phyloP scores from a whole-genome alignment of 2,113 vertebrate genomes.

The Cyprinodon tularosa region DNA sequence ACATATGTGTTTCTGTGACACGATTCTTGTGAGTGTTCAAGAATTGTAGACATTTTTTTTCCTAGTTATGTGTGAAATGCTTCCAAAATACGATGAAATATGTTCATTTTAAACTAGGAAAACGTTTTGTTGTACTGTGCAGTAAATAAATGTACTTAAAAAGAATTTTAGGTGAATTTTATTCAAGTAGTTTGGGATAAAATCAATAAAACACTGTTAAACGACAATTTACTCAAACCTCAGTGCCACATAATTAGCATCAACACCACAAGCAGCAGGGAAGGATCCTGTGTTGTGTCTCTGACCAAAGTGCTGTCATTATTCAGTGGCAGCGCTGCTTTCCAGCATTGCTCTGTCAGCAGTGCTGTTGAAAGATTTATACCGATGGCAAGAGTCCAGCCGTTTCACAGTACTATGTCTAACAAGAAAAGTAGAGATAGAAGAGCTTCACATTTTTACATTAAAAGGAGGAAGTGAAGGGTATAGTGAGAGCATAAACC shows the following conservation, averaged over 20 bases:
- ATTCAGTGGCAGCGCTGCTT: neutral
- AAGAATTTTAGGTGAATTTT: neutral
- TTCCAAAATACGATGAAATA: too few relatives aligned
- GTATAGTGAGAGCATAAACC: neutral
- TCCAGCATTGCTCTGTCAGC: slow-evolving; percentile 4
- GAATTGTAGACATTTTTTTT: too few relatives aligned
- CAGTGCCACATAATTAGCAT: neutral
- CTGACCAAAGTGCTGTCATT: slow-evolving; percentile 1
- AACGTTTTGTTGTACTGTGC: neutral
- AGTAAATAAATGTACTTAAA: neutral
- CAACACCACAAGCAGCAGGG: neutral
- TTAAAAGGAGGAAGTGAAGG: neutral
- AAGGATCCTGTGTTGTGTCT: neutral
- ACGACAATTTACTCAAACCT: neutral
- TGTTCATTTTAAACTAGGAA: too few relatives aligned
- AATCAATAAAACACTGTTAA: neutral
- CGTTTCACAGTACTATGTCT: neutral
- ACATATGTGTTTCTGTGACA: too few relatives aligned
- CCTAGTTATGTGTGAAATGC: too few relatives aligned
- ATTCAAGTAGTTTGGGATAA: neutral
- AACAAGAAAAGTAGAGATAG: neutral
- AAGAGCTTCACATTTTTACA: neutral
- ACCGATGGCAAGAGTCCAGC: neutral
- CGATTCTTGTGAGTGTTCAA: too few relatives aligned
- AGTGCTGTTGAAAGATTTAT: neutral